Conservation (phyloP, 2,888 invertebrate species). For the Papilio gigon region DNA sequence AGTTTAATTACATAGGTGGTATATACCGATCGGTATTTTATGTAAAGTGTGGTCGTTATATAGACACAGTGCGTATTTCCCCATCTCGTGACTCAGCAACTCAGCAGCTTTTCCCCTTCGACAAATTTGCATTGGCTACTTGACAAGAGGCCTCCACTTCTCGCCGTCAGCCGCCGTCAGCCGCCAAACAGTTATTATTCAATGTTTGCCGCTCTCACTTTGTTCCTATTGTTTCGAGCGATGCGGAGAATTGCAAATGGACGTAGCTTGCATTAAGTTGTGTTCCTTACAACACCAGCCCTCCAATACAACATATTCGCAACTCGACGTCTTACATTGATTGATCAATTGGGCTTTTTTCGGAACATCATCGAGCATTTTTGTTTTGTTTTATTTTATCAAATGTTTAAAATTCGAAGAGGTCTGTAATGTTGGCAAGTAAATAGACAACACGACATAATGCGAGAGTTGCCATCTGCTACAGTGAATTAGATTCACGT, state of each 20-base stretch:
- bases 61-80: conserved; percentile 26
- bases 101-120: conserved; percentile 27
- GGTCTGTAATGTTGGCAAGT: too few species aligned
- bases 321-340: too few species aligned
- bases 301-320: too few species aligned
- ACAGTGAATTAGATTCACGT: not conserved
- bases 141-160: conserved; percentile 24
- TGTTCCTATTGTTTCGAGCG: not conserved
- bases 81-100: conserved; percentile 29
- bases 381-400: too few species aligned
- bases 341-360: too few species aligned
- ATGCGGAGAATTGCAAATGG: too few species aligned
- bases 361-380: too few species aligned
- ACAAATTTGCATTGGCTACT: conserved; percentile 34
- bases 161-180: too few species aligned
- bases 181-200: conserved; percentile 17
- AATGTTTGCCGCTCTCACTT: conserved; percentile 2
- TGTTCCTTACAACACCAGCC: too few species aligned
- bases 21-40: not conserved
- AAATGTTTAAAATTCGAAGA: too few species aligned
- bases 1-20: not conserved
- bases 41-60: conserved; percentile 4
- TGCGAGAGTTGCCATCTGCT: not conserved
- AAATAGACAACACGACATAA: not conserved
- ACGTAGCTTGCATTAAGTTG: too few species aligned